phyloP scores from a whole-genome alignment of 1,140 invertebrate genomes.

The Whitmania pigra region DNA sequence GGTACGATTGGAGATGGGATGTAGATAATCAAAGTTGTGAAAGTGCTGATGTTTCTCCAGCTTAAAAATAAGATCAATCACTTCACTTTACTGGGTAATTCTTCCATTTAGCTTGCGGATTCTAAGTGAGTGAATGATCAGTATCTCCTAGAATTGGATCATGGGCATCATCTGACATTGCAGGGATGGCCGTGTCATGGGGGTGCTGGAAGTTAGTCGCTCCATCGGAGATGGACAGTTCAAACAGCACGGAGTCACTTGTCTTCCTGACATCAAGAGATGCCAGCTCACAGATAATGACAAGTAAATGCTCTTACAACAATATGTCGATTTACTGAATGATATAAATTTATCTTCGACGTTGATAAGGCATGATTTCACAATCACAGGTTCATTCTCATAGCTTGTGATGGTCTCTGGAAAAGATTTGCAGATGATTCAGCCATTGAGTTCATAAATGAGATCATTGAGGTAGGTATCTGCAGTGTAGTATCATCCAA shows the following conservation, averaged over 20 bases:
- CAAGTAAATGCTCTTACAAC: constrained; percentile 30
- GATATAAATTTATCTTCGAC: not conserved
- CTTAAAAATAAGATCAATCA: no score
- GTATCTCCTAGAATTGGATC: no score
- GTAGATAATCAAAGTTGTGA: not conserved
- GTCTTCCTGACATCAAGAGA: constrained; percentile 45
- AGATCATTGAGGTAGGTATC: constrained; percentile 32
- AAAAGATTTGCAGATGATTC: constrained; percentile 42
- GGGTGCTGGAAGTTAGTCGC: constrained; percentile 46
- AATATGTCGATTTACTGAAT: not conserved
- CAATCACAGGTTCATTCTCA: constrained; percentile 40
- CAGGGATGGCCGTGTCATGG: constrained; percentile 47
- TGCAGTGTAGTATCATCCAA: not conserved
- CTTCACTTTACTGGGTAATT: no score
- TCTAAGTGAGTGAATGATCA: no score
- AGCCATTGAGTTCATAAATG: constrained; percentile 40
- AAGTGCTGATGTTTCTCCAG: not conserved
- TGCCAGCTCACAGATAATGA: constrained; percentile 44
- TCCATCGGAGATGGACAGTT: constrained; percentile 47
- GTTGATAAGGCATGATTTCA: not conserved
- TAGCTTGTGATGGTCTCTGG: constrained; percentile 48
- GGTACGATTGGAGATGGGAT: constrained; percentile 31
- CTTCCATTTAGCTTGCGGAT: no score
- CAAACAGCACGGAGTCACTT: constrained; percentile 43
- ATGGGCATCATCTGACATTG: not conserved